Conservation (phyloP, 2,797 vertebrate genomes). For the Arnoldichthys spilopterus region DNA sequence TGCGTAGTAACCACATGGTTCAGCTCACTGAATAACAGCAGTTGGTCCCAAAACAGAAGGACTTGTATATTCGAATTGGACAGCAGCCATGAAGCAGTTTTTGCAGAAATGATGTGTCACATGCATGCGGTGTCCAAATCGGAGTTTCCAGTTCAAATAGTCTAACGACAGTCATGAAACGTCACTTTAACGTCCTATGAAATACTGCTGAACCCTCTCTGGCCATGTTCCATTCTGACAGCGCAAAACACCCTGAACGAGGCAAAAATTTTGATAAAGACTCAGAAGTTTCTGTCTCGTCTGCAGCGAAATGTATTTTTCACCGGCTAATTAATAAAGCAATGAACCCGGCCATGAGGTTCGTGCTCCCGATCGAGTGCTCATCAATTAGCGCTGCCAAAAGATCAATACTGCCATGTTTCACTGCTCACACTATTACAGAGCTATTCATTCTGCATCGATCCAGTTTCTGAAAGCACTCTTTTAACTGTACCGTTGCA, state of each 20-base stretch:
- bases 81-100: too few relatives aligned
- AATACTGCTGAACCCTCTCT: conserved; percentile 25
- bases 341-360: too few relatives aligned
- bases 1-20: too few relatives aligned
- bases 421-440: conserved; percentile 5
- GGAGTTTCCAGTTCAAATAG: too few relatives aligned
- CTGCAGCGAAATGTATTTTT: not conserved
- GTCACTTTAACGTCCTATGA: conserved; percentile 21
- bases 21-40: too few relatives aligned
- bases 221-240: conserved; percentile 10
- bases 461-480: conserved; percentile 29
- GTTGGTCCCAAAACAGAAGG: too few relatives aligned
- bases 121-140: too few relatives aligned
- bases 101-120: too few relatives aligned
- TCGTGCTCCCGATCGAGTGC: not conserved
- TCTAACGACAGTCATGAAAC: not conserved
- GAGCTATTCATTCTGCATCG: conserved; percentile 1
- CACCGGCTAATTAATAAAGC: not conserved
- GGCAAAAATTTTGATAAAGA: not conserved
- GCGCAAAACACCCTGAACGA: conserved; percentile 3
- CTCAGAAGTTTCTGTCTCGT: not conserved
- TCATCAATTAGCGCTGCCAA: not conserved
- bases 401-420: not conserved
- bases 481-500: conserved; percentile 15
- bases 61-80: too few relatives aligned